Base-by-base conservation (phyloP, 2,888 invertebrate genomes). In the Ophion slaviceki region DNA sequence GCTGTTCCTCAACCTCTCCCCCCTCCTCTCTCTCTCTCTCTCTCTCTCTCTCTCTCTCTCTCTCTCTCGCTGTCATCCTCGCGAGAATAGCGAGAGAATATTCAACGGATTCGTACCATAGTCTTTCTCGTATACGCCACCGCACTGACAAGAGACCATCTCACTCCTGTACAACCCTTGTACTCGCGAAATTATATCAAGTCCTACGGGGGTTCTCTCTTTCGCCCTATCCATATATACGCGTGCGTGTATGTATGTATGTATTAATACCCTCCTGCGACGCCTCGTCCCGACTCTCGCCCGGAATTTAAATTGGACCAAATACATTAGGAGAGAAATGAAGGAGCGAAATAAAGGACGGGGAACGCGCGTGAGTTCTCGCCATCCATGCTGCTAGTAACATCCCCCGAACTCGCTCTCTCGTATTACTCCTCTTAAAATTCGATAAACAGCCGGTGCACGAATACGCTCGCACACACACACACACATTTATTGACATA, bases 251-350 rank as follows among this genome's bases (percentile, higher is more conserved):
- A 45, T 11, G 32, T 66, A 66, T 32, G 61, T 36, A 76, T 20
- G 32, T 75, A 75, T 62, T 71, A 28, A 81, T 75, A 80, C 68
- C 71, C 66, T 75, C 36, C 47, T 75, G 32, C 64, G 78, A 82
- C 70, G 76, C 70, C 66, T 61, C 76, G 62, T 67, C 70, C 36
- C 76, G 66, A 68, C 64, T 66, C 85, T 88, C 90, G 87, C 83
- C 81, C 85, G 88, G 91, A 91, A 91, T 91, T 91, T 91, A 91
- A 91, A 91, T 91, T 90, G 88, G 86, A 83, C 87, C 86, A 87
- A 90, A 91, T 91, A 89, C 89, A 90, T 89, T 90, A 88, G 86
- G 86, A 80, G 84, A 81, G 88, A 89, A 90, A 91, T 87, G 88
- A 89, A 88, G 88, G 87, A 89, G 88, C 68, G 88, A 88, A 89